Base-by-base conservation (phyloP, 2,113 vertebrate genomes). In the Hydrolagus affinis region DNA sequence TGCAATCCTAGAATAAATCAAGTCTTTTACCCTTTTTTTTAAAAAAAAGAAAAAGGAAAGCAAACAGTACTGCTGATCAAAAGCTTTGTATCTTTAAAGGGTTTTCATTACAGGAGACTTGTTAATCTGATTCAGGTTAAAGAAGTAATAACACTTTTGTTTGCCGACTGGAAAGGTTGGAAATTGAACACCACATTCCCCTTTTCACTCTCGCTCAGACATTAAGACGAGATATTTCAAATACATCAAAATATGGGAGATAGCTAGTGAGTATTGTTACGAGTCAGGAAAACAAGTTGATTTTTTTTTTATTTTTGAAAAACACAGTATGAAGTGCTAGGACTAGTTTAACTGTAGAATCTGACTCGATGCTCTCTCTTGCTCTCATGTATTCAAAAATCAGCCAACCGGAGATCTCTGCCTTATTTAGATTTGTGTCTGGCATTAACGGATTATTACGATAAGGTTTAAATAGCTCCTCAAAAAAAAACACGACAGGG, bases 1-100 rank as follows among this genome's bases (percentile, higher is more conserved):
- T 83, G 78, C 78, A 83, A 83, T 83, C 62, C 25, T 15, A 83
- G 78, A 83, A 83, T 83, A 83, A 83, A 32, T 83, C 17, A 10
- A 62, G 28, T 68, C 25, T 83, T 83, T 83, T 66, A 66, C 78
- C 32, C 23, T 44, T 44, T 44, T 44, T 44, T 83, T 83, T 83
- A 68, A 83, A 83, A 68, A 83, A 83, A 32, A 66, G 28, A 66
- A 44, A 44, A 44, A 44, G 6, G 44, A 44, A 44, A 44, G 44
- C 44, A 44, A 44, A 21, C 6, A 11, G 62, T 32, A 62, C 78
- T 11, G 57, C 62, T 32, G 15, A 83, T 66, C 78, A 32, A 68
- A 83, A 83, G 78, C 78, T 83, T 30, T 66, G 60, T 66, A 83
- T 80, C 76, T 62, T 80, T 64, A 30, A 66, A 0, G 78, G 78